Evolutionary conservation across 2,888 invertebrate species (phyloP).

Genomic region (Onchidella celtica): DNA sequence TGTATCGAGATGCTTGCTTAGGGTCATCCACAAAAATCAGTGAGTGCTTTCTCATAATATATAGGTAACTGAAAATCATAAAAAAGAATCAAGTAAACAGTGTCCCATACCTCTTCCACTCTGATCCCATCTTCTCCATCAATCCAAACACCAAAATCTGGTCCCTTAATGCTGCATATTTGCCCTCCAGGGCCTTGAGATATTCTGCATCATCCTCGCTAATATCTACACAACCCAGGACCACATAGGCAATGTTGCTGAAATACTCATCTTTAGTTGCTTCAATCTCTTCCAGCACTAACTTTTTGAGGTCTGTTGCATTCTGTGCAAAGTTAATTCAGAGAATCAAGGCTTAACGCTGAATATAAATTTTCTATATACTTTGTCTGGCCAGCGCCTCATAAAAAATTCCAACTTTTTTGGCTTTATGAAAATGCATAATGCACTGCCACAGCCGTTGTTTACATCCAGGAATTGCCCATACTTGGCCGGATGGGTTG

Average conservation of each 20-base stretch:
- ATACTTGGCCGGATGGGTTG: too few relatives aligned
- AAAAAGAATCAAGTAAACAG: background rate
- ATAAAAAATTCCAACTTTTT: too few relatives aligned
- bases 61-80: background rate
- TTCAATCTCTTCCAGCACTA: slow-evolving; percentile 14
- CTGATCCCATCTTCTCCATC: slow-evolving; percentile 62
- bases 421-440: too few relatives aligned
- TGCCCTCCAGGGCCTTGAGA: slow-evolving; percentile 59
- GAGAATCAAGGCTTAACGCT: too few relatives aligned
- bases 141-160: slow-evolving; percentile 67
- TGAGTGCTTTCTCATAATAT: background rate
- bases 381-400: too few relatives aligned
- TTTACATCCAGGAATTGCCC: too few relatives aligned
- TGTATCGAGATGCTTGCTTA: too few relatives aligned
- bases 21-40: too few relatives aligned
- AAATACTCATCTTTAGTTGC: slow-evolving; percentile 57
- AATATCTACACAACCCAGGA: slow-evolving; percentile 68
- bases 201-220: slow-evolving; percentile 63
- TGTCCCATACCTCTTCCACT: slow-evolving; percentile 68
- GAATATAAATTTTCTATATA: too few relatives aligned
- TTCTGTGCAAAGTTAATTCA: background rate
- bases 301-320: background rate
- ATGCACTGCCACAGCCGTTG: too few relatives aligned
- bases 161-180: slow-evolving; percentile 63
- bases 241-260: slow-evolving; percentile 71